These are phyloP conservation scores for Drosophila santomea DNA, from an alignment of 1,140 invertebrate species.

Conservation along the genomic window DNA sequence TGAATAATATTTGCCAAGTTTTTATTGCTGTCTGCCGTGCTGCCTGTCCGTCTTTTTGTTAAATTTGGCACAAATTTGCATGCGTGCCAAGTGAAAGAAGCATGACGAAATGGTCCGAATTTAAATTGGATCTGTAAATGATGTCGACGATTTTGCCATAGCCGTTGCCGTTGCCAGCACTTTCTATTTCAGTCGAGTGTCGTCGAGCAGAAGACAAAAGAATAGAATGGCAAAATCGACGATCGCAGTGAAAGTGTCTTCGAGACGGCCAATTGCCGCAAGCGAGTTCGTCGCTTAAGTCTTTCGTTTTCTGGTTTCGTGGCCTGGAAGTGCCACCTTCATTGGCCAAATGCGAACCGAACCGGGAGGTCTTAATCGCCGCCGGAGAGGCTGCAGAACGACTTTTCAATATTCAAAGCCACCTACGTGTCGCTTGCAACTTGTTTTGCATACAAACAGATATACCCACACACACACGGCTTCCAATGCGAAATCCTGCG, in stretches of 20 bases:
- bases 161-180: conserved; percentile 33
- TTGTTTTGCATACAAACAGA: conserved; percentile 54
- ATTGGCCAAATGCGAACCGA: conserved; percentile 17
- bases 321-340: conserved; percentile 13
- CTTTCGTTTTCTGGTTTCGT: conserved; percentile 50
- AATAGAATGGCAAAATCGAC: conserved; percentile 65
- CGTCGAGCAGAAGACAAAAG: conserved; percentile 53
- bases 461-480: conserved; percentile 10
- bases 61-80: conserved; percentile 56
- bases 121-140: conserved; percentile 48
- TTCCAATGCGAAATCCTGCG: conserved; percentile 27
- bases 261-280: conserved; percentile 29
- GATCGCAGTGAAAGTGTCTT: conserved; percentile 68
- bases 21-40: conserved; percentile 12
- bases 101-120: conserved; percentile 38
- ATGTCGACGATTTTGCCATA: conserved; percentile 5
- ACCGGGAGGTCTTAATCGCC: conserved; percentile 53
- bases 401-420: conserved; percentile 66
- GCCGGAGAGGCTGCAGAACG: conserved; percentile 57
- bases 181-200: conserved; percentile 63
- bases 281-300: conserved; percentile 61
- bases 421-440: conserved; percentile 64
- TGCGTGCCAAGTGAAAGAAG: conserved; percentile 61
- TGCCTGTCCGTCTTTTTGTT: neutral
- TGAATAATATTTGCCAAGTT: conserved; percentile 51